Conservation (phyloP, 2,113 vertebrate genomes). For the Campylomormyrus numenius region DNA sequence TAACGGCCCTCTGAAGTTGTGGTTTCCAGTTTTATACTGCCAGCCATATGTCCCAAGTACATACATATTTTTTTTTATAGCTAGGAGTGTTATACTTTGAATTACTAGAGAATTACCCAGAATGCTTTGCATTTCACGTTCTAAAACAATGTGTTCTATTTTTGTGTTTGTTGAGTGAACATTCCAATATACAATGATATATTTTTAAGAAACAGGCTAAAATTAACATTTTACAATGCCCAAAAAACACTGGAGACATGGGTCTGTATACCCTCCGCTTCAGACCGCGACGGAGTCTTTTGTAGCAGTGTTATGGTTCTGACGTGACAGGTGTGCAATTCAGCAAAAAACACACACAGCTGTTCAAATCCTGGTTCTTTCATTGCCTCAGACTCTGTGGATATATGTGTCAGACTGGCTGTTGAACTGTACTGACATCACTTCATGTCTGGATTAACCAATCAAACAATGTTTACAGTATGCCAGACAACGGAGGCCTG, state of each 20-base stretch:
- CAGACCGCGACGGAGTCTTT: not conserved
- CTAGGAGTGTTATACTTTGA: not conserved
- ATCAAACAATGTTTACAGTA: slow-evolving; percentile 17
- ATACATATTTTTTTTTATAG: not conserved
- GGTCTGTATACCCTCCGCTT: not conserved
- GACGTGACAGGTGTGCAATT: not conserved
- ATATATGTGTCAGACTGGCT: not conserved
- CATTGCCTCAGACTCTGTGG: not conserved
- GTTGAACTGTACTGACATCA: not conserved
- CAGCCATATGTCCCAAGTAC: not conserved
- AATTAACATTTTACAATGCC: not conserved
- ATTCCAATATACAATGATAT: not conserved
- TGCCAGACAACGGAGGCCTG: not conserved
- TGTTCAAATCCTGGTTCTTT: not conserved
- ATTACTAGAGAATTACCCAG: not conserved
- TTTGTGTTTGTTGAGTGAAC: not conserved
- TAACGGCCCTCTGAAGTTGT: not conserved
- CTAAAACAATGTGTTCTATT: not conserved
- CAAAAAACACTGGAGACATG: not conserved
- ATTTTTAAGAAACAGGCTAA: not conserved
- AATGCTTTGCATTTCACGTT: not conserved
- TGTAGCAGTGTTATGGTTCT: not conserved
- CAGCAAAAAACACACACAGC: not conserved
- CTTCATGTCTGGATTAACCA: not conserved
- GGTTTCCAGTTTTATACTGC: not conserved